These are phyloP conservation scores for Ciconia maguari DNA, from an alignment of 2,113 vertebrate genomes.

Conservation along the genomic window DNA sequence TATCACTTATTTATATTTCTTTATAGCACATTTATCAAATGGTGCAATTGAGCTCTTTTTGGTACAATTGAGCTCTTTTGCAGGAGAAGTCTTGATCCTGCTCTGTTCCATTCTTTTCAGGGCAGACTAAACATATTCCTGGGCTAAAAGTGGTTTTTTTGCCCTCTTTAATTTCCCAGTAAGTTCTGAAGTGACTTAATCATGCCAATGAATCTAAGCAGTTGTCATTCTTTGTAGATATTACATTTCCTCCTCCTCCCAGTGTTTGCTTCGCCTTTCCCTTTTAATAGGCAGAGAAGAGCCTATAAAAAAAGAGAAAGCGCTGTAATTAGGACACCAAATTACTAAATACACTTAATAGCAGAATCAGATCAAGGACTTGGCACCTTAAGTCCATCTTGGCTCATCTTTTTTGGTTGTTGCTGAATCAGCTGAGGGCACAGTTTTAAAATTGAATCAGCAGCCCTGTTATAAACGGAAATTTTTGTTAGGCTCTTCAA, in stretches of 20 bases:
- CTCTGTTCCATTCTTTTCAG: background rate
- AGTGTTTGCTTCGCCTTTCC: background rate
- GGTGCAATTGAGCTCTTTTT: background rate
- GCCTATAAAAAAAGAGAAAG: background rate
- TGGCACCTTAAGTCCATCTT: background rate
- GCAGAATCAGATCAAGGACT: background rate
- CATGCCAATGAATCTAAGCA: background rate
- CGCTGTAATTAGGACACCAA: background rate
- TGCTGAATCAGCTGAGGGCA: background rate
- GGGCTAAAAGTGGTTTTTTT: background rate
- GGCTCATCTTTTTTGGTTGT: background rate
- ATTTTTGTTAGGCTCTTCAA: background rate
- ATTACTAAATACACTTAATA: background rate
- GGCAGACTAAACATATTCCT: background rate
- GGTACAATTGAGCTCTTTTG: background rate
- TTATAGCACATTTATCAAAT: background rate
- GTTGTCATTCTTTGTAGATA: background rate
- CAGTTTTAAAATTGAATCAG: background rate
- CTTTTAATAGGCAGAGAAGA: background rate
- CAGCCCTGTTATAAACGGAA: background rate
- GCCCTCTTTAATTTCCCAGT: background rate
- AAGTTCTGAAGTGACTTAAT: background rate
- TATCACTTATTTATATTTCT: background rate
- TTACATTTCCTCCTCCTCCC: background rate
- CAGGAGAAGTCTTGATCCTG: background rate